Percentiles rank a stretch among this genome's conserved stretches.
Evolutionary conservation across 2,113 vertebrate genomes (phyloP).

Genomic region (Sorex araneus): DNA sequence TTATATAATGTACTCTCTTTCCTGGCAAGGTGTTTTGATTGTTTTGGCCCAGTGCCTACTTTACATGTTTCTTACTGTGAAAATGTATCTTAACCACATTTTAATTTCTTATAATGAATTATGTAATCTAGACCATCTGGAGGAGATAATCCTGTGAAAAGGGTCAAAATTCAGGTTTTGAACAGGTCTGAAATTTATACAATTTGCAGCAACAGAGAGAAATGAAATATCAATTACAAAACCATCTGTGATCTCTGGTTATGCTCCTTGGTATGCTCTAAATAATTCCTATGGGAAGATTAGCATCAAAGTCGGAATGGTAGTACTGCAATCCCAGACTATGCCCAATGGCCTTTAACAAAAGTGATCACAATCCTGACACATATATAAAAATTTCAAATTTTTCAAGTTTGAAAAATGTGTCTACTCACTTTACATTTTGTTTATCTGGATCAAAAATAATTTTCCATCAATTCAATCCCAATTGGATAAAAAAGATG

Average conservation of each 20-base stretch:
- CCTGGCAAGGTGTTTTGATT: not conserved
- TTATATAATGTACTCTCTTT: not conserved
- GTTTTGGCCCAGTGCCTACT: not conserved
- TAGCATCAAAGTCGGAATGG: not conserved
- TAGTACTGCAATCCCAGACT: not conserved
- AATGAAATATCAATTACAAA: not conserved
- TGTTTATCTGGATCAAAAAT: not conserved
- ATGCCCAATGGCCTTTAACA: not conserved
- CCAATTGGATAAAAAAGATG: not conserved
- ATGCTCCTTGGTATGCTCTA: not conserved
- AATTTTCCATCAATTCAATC: no score
- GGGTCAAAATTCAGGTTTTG: not conserved
- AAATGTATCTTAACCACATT: not conserved
- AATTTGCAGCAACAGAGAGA: not conserved
- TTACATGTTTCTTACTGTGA: not conserved
- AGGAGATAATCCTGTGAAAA: not conserved
- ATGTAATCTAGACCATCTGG: slow-evolving; percentile 2
- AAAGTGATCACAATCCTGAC: not conserved
- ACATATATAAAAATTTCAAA: not conserved
- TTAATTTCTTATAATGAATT: not conserved
- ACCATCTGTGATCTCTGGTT: not conserved
- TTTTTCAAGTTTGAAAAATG: not conserved
- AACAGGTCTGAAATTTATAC: not conserved
- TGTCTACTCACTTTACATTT: not conserved
- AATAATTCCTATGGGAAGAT: not conserved